Evolutionary conservation across 2,888 invertebrate species (phyloP), one percentile per base, ranked within the genome.

Genomic region (Sinopyrophorus schimmeli): DNA sequence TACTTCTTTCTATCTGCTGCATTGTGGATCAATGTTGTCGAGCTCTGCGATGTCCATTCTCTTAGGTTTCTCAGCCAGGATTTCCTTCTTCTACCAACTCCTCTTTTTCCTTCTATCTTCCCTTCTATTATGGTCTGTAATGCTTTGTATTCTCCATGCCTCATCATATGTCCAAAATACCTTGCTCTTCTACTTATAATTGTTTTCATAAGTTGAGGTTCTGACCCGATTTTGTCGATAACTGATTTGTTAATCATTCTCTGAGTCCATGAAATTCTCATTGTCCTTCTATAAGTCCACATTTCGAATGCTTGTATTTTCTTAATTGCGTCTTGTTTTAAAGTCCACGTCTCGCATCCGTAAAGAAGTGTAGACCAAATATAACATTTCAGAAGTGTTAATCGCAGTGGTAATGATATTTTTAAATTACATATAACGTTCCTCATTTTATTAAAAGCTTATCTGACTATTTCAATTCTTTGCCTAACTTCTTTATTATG

Each of bases 391-490:
- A 34, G 9, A 12, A 32, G n/a, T 18, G 1, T n/a, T 20, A 9
- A 18, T 24, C 47, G 24, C 9, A 34, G n/a, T 26, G 14, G 11
- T 32, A 20, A 27, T 6, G 26, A 15, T 21, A 47, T 10, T 11
- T 47, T 9, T 18, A 16, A 9, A 12, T 32, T n/a, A 10, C 27
- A 26, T 6, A 47, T 9, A 9, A 38, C 16, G 5, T 9, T 17
- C 7, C 18, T 21, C 12, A 40, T 47, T 12, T 40, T 39, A 12
- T 21, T 12, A 15, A 40, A 40, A 6, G 5, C 37, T 17, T 24
- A 21, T 24, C 42, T 23, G 16, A 39, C 31, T 14, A 49, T 31
- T 28, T 43, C 37, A 18, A 43, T 43, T 32, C 24, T 31, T 10
- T 32, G 10, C 26, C 14, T 32, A 12, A 47, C 41, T 11, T 41